These are phyloP conservation scores for Zonitis immaculata DNA, from an alignment of 2,888 invertebrate species.

Conservation along the genomic window DNA sequence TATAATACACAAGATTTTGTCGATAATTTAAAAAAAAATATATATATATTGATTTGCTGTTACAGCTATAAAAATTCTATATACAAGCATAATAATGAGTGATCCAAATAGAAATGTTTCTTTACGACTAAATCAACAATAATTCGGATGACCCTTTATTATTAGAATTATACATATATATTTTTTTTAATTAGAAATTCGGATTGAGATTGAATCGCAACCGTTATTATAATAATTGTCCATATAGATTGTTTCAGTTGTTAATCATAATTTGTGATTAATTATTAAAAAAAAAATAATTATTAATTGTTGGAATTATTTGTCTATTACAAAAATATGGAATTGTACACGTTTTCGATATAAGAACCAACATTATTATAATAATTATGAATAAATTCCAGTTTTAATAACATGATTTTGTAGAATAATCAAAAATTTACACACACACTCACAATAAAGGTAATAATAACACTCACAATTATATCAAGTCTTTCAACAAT, in stretches of 20 bases:
- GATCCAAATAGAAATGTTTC: too few relatives aligned
- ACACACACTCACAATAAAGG: slow-evolving; percentile 23
- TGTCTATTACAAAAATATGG: slow-evolving; percentile 17
- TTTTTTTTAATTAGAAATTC: slow-evolving; percentile 25
- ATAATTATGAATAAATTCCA: slow-evolving; percentile 6
- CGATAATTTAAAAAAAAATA: too few relatives aligned
- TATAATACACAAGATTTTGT: slow-evolving; percentile 14
- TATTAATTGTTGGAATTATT: not conserved
- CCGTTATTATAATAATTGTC: slow-evolving; percentile 28
- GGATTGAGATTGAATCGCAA: slow-evolving; percentile 33
- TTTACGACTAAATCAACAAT: not conserved
- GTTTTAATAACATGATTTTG: not conserved
- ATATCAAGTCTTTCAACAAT: slow-evolving; percentile 12
- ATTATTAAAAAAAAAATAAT: not conserved
- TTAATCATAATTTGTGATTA: not conserved
- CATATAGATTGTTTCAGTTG: slow-evolving; percentile 16
- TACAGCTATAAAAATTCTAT: slow-evolving; percentile 41
- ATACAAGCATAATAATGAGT: slow-evolving; percentile 23
- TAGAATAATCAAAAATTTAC: slow-evolving; percentile 12
- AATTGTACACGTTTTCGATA: slow-evolving; percentile 12
- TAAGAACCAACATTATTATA: slow-evolving; percentile 13
- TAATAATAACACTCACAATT: slow-evolving; percentile 24
- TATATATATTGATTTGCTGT: slow-evolving; percentile 41
- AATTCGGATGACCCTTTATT: not conserved
- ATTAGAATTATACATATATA: too few relatives aligned